Evolutionary conservation across 1,140 invertebrate genomes (phyloP), one percentile per base, ranked within the genome.

Genomic region (Drosophila nikananu): DNA sequence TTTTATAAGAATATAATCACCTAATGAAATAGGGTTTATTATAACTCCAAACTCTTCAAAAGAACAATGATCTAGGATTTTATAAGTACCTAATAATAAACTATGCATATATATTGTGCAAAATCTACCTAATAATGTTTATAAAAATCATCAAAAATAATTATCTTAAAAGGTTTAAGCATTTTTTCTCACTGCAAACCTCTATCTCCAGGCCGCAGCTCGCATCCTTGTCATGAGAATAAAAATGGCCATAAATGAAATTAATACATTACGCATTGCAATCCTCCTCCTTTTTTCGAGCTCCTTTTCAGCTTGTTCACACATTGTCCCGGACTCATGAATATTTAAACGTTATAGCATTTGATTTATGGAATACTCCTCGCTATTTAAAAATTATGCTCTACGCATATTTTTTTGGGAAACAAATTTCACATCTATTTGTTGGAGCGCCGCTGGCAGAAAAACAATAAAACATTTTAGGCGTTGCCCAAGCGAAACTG

Each of bases 231-330:
- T 64, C 84, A 80, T 83, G 73, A 57, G 80, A 77, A 81, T 77
- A 86, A 80, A 89, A 82, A 90, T 80, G 81, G 83, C 81, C 83
- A 91, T 90, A 91, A 91, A 80, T 91, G 81, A 86, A 91, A 91
- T 91, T 82, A 90, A 90, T 90, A 91, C 86, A 91, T 90, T 80
- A 86, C 65, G 52, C 64, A 71, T 74, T 66, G 77, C 62, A 61
- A 60, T 58, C 67, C 54, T 57, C 54, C 57, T 66, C 61, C 54
- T 65, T 44, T 44, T 41, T 37, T 3, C 2, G 32, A 21, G 60
- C 32, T 75, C 54, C 42, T 65, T 37, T 54, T 37, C 21, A 37
- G 58, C 65, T 64, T 78, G 77, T 87, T 89, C 84, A 89, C 84
- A 87, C 84, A 87, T 87, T 89, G 62, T 80, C 76, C 77, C 60